Evolutionary conservation across 2,113 vertebrate genomes (phyloP).

Genomic region (Leucopternis melanops): DNA sequence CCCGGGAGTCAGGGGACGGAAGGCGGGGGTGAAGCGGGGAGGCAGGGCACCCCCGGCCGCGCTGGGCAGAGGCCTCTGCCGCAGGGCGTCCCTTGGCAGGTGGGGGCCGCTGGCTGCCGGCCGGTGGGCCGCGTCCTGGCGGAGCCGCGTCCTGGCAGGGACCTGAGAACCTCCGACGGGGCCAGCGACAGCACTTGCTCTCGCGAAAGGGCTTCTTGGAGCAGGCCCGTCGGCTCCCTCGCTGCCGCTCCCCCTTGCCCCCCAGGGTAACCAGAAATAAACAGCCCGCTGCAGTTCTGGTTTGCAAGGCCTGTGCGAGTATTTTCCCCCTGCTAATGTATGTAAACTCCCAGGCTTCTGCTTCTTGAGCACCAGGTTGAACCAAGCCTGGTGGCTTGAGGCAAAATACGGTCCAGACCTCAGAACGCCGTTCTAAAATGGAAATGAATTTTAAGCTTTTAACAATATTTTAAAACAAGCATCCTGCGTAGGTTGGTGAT

Average conservation of each 20-base stretch:
- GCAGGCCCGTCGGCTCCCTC: neutral
- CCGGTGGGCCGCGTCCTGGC: neutral
- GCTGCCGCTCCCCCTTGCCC: neutral
- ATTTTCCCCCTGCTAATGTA: neutral
- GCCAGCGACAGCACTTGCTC: neutral
- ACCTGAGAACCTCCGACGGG: neutral
- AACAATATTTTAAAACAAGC: neutral
- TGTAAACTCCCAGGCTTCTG: neutral
- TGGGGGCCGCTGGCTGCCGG: neutral
- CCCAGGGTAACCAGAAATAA: neutral
- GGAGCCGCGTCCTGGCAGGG: neutral
- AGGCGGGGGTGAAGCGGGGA: accelerated
- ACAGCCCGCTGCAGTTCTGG: neutral
- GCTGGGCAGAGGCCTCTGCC: neutral
- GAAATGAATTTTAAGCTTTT: neutral
- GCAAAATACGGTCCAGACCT: neutral
- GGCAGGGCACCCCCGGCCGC: neutral
- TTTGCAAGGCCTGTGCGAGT: neutral
- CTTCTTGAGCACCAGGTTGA: neutral
- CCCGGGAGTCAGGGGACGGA: too few species aligned
- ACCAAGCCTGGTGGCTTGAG: neutral
- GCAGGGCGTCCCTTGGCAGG: neutral
- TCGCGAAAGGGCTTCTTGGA: neutral
- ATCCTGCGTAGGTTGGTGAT: neutral
- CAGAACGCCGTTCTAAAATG: neutral